Evolutionary conservation across 2,113 vertebrate species (phyloP).

Genomic region (Brevimyrus niger): DNA sequence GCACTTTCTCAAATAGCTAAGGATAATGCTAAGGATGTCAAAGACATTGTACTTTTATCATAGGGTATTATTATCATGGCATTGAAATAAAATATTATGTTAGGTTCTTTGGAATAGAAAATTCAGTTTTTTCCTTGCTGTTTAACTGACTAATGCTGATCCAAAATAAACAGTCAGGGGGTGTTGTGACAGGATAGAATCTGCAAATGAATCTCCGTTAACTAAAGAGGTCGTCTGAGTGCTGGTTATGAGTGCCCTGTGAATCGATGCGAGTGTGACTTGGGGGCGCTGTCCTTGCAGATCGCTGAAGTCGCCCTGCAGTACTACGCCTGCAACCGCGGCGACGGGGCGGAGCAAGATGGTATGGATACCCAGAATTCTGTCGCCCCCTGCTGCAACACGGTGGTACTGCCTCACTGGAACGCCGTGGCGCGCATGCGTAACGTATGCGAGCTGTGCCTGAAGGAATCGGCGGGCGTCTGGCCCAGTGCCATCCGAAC

Average conservation of each 20-base stretch:
- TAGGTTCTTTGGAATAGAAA: background rate
- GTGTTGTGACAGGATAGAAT: background rate
- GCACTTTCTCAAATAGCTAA: background rate
- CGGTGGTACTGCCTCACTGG: slow-evolving; percentile 62
- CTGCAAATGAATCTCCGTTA: background rate
- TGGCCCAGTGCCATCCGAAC: slow-evolving; percentile 45
- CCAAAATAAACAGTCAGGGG: background rate
- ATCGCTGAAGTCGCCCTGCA: slow-evolving; percentile 80
- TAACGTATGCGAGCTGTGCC: slow-evolving; percentile 79
- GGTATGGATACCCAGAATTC: background rate
- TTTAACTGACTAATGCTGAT: background rate
- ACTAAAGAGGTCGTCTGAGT: background rate
- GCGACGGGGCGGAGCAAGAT: slow-evolving; percentile 9
- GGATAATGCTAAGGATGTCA: background rate
- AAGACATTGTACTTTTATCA: background rate
- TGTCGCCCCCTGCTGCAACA: slow-evolving; percentile 71
- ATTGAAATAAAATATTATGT: background rate
- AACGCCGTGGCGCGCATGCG: slow-evolving; percentile 56
- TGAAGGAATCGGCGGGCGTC: slow-evolving; percentile 51
- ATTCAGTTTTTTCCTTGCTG: background rate
- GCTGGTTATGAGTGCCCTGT: background rate
- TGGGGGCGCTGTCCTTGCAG: slow-evolving; percentile 47
- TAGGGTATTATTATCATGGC: background rate
- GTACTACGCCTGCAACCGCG: slow-evolving; percentile 75
- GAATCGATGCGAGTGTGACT: background rate